A percentile compares a stretch with the other conserved stretches of the same genome.
Conservation (phyloP, 1,140 invertebrate genomes). For the Caerostris darwini region DNA sequence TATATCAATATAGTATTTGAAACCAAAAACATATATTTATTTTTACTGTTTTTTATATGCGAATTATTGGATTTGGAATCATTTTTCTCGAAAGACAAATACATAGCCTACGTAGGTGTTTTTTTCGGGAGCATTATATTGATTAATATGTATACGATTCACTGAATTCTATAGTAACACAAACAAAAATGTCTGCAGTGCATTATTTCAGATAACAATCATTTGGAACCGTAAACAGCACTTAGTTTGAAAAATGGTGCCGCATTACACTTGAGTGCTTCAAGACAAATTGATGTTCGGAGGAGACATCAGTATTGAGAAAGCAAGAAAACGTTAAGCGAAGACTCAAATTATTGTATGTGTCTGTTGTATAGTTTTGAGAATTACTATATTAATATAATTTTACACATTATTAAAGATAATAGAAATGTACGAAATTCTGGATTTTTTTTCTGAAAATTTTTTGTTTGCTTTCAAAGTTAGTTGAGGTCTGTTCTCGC, state of each 20-base stretch:
- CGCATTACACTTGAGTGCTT: not conserved
- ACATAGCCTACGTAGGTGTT: not conserved
- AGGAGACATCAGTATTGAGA: not conserved
- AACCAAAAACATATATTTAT: too few relatives aligned
- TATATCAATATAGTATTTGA: too few relatives aligned
- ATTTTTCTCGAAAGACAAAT: not conserved
- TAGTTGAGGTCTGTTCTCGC: too few relatives aligned
- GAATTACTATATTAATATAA: too few relatives aligned
- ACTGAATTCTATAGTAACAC: not conserved
- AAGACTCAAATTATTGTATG: not conserved
- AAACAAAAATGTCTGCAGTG: not conserved
- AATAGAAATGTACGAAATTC: too few relatives aligned
- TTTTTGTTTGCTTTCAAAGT: too few relatives aligned
- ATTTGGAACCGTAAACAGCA: slow-evolving; percentile 43
- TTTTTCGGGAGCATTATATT: not conserved
- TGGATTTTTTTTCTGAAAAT: too few relatives aligned
- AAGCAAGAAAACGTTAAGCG: not conserved
- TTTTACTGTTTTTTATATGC: too few relatives aligned
- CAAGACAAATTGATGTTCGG: not conserved
- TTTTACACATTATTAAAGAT: too few relatives aligned
- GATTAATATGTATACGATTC: slow-evolving; percentile 8
- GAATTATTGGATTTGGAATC: not conserved
- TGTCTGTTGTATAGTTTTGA: too few relatives aligned
- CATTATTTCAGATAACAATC: slow-evolving; percentile 45
- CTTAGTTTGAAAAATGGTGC: slow-evolving; percentile 43